phyloP scores from a whole-genome alignment of 2,888 invertebrate species.

The Eupithecia dodoneata region DNA sequence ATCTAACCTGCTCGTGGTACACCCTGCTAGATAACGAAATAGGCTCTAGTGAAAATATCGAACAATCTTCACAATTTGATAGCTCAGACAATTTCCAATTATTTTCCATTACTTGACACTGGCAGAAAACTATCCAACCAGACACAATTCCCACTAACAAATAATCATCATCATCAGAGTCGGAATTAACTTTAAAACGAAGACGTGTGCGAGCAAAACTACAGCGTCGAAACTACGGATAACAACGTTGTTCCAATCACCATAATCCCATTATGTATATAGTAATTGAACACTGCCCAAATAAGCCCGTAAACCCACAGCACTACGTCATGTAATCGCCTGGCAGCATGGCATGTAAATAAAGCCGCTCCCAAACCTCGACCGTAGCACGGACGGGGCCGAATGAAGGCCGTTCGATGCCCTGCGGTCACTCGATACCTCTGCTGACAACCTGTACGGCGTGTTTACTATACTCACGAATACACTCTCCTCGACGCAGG shows the following conservation, averaged over 20 bases:
- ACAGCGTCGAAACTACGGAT: background rate
- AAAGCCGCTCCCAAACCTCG: conserved; percentile 33
- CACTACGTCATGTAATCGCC: conserved; percentile 12
- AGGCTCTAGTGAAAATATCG: too few relatives aligned
- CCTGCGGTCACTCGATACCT: conserved; percentile 30
- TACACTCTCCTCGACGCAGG: background rate
- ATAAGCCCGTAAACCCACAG: conserved; percentile 6
- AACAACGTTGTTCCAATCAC: background rate
- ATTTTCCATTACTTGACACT: too few relatives aligned
- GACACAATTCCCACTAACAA: too few relatives aligned
- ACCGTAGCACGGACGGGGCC: conserved; percentile 34
- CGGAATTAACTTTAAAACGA: background rate
- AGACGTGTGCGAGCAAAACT: background rate
- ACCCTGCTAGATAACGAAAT: too few relatives aligned
- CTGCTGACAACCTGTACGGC: conserved; percentile 16
- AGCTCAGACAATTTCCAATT: too few relatives aligned
- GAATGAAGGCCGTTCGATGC: conserved; percentile 34
- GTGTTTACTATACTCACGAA: conserved; percentile 9
- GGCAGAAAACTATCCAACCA: too few relatives aligned
- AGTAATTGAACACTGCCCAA: conserved; percentile 21
- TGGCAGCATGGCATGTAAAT: conserved; percentile 29
- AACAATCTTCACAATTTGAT: too few relatives aligned
- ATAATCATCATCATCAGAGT: too few relatives aligned
- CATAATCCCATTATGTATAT: conserved; percentile 15
- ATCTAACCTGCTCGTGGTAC: too few relatives aligned